Evolutionary conservation across 2,888 invertebrate genomes (phyloP), one percentile per base, ranked within the genome.

Genomic region (Eledone cirrhosa): DNA sequence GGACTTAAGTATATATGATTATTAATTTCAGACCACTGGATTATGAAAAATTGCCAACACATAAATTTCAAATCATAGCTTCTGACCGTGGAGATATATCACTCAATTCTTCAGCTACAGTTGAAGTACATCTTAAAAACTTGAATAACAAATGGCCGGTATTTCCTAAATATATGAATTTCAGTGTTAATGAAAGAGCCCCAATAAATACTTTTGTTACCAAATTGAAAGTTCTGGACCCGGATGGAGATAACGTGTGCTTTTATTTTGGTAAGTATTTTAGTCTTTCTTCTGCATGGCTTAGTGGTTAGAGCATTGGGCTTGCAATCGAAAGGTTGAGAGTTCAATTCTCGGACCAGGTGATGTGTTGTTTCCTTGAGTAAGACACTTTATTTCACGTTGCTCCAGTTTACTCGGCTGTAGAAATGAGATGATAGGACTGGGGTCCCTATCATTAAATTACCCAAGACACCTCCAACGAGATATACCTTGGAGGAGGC

Each of bases 71-170:
- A 48, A 97, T 98, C 31, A 96, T 96, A 3, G 98, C 98, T 14
- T 96, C 95, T 90, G 98, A 98, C 89, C 96, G 96, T 91, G 98
- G 98, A 8, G 96, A 96, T 90, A 97, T 97, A 0, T 93, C 96
- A 0, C 95, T 96, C 90, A 96, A 95, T 0, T 97, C 97, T 76
- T 95, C 95, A 0, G 97, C 98, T 0, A 97, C 97, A 0, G 97
- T 98, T 24, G 93, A 97, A 80, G 94, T 98, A 80, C 97, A 97
- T 89, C 98, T 98, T n/a, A 97, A 97, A 88, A 98, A 98, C 89
- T 97, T 97, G 91, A 98, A 98, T 91, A 98, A 98, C 89, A 98
- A 98, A 91, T 96, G 97, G 88, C 98, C 98, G 8, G 84, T 84
- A 67, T 88, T 90, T 79, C 82, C 80, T 2, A 83, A 83, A 22